phyloP scores from a whole-genome alignment of 2,888 invertebrate species.

The Antheraea assamensis region DNA sequence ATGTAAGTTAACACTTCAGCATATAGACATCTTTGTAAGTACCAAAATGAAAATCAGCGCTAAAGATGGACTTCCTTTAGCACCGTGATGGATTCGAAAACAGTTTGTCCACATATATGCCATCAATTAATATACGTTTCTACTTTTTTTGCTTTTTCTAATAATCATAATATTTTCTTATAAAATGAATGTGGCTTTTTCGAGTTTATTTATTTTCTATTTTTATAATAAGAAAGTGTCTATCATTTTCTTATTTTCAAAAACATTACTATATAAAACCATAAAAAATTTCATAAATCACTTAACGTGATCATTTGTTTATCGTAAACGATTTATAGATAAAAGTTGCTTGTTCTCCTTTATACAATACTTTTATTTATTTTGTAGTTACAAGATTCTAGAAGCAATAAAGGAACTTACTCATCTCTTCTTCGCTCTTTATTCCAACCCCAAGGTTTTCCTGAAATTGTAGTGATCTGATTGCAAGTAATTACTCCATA shows the following conservation, averaged over 20 bases:
- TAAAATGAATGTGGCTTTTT: no score
- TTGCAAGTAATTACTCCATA: background rate
- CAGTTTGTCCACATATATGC: background rate
- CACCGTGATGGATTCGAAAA: background rate
- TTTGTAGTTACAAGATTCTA: background rate
- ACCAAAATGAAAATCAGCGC: background rate
- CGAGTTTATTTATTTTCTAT: background rate
- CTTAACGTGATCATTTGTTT: background rate
- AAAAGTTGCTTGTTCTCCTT: background rate
- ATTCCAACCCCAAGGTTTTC: slow-evolving; percentile 43
- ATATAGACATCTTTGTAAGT: no score
- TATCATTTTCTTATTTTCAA: background rate
- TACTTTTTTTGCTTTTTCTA: no score
- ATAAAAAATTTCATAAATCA: no score
- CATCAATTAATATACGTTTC: no score
- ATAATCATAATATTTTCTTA: no score
- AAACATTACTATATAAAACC: background rate
- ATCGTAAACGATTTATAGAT: background rate
- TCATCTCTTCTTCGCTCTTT: slow-evolving; percentile 40
- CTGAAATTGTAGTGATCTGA: slow-evolving; percentile 34
- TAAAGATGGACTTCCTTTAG: background rate
- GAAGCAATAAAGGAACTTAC: slow-evolving; percentile 35
- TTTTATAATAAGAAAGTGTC: background rate
- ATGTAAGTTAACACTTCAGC: no score
- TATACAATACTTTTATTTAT: background rate